phyloP scores from a whole-genome alignment of 2,888 invertebrate species.

The Agelastica alni region DNA sequence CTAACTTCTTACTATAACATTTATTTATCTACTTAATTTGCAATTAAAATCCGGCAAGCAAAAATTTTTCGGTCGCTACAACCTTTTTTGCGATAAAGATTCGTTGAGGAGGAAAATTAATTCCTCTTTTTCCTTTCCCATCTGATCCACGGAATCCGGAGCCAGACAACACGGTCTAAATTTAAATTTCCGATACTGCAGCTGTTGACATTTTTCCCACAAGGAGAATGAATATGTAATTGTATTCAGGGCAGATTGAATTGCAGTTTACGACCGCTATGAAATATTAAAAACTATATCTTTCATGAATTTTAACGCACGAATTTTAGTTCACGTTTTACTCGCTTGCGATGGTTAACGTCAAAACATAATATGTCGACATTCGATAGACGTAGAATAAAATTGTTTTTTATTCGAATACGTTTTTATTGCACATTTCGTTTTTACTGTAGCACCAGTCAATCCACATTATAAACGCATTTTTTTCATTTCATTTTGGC shows the following conservation, averaged over 20 bases:
- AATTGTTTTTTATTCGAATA: too few relatives aligned
- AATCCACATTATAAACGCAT: too few relatives aligned
- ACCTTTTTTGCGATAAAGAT: constrained; percentile 39
- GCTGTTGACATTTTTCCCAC: constrained; percentile 49
- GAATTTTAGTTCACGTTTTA: too few relatives aligned
- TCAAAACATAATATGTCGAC: too few relatives aligned
- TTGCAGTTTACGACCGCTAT: constrained; percentile 42
- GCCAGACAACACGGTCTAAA: constrained; percentile 42
- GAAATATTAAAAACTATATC: constrained; percentile 36
- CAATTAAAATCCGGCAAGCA: constrained; percentile 36
- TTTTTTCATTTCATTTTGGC: too few relatives aligned
- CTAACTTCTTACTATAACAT: constrained; percentile 33
- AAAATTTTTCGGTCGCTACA: constrained; percentile 35
- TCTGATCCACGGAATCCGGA: constrained; percentile 38
- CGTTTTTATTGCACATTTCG: too few relatives aligned
- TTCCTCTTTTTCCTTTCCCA: constrained; percentile 29
- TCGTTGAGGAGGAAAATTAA: constrained; percentile 38
- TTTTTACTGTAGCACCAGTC: too few relatives aligned
- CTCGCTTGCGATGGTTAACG: too few relatives aligned
- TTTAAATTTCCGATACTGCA: constrained; percentile 47
- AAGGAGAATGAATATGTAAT: constrained; percentile 48
- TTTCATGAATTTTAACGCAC: too few relatives aligned
- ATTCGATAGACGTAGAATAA: too few relatives aligned
- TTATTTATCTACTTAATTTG: constrained; percentile 37
- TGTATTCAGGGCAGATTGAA: constrained; percentile 45